Evolutionary conservation across 53 echinoderm and acorn worm species (phyloP).

Genomic region (Crossaster papposus): DNA sequence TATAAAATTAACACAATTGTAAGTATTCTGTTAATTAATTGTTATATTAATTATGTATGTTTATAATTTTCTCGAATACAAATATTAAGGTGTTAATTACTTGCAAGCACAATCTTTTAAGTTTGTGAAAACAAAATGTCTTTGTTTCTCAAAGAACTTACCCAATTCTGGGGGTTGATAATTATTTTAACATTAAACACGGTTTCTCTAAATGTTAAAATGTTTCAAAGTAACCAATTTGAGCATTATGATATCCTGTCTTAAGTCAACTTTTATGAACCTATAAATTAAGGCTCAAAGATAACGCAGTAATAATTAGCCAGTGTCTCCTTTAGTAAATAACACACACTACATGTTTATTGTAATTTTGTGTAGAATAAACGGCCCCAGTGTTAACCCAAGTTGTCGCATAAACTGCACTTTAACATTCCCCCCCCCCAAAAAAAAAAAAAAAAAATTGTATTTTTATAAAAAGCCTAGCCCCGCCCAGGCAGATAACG

Average conservation of each 20-base stretch:
- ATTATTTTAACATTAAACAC: not conserved
- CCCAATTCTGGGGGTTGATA: not conserved
- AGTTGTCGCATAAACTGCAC: not conserved
- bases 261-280: no score
- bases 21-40: not conserved
- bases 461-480: not conserved
- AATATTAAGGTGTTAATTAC: not conserved
- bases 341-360: not conserved
- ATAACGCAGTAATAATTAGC: no score
- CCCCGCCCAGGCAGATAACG: not conserved
- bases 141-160: not conserved
- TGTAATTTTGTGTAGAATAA: not conserved
- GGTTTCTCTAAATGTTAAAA: not conserved
- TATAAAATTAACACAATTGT: not conserved
- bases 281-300: no score
- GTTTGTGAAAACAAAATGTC: not conserved
- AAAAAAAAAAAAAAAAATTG: no score
- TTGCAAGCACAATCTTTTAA: not conserved
- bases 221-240: no score
- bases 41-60: not conserved
- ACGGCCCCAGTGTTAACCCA: not conserved
- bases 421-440: not conserved
- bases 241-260: no score
- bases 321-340: no score
- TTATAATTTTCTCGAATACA: not conserved